Base-by-base conservation (phyloP, 1,140 invertebrate species). In the Zaprionus africanus region DNA sequence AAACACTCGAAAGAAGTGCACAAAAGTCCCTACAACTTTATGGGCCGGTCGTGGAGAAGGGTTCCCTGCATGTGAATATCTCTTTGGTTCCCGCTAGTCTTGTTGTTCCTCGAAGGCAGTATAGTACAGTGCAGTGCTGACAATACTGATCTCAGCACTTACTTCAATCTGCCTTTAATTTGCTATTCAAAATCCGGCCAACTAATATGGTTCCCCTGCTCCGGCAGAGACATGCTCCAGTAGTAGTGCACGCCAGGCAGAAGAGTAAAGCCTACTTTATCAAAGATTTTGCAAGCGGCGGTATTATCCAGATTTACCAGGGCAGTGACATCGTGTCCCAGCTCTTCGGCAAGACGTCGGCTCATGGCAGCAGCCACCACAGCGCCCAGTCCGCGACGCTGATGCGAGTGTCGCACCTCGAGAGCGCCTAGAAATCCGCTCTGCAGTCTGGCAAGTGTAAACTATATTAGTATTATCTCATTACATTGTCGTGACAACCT, bases 371-470 rank as follows among this genome's bases (percentile, higher is more conserved):
- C 62, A 0, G 80, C 80, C 0, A 78, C 81, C 11, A 86, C 26
- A 1, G 62, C 17, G 0, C 82, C 90, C 24, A 91, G 31, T 0
- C 88, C 90, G 6, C 73, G 79, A 24, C 90, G 75, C 26, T 86
- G 79, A 46, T 90, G 83, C 5, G 59, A 6, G 12, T 56, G 0
- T 0, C 60, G 51, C 0, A 91, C 90, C 54, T 91, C 77, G 2
- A 91, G 41, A 5, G 90, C 90, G 12, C 88, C 90, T 7, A 91
- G 57, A 13, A 88, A 82, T 1, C 88, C 90, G n/a, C 81, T 90
- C 57, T 91, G 90, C 1, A 91, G 51, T 57, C 90, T 91, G 7
- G 7, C 4, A 36, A 56, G 15, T 0, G 5, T 0, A 28, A 34
- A 34, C 5, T 38, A 36, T 51, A 51, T 13, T 24, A 2, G 1